Evolutionary conservation across 2,888 invertebrate species (phyloP).

Genomic region (Brenthis daphne): DNA sequence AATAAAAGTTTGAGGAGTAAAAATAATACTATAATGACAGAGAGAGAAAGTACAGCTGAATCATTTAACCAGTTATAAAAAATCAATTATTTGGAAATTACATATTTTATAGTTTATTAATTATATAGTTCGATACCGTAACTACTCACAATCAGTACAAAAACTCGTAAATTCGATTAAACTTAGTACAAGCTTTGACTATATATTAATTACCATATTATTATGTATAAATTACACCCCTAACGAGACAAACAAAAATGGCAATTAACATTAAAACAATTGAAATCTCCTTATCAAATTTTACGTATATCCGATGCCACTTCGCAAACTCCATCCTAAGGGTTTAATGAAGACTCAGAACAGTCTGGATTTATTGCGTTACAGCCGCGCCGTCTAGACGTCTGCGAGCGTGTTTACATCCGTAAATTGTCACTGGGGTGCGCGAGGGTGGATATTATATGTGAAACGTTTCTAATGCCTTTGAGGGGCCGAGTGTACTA

Average conservation of each 20-base stretch:
- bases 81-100: no score
- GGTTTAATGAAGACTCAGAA: constrained; percentile 32
- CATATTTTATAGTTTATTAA: no score
- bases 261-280: neutral
- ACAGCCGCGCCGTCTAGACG: constrained; percentile 55
- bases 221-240: neutral
- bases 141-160: no score
- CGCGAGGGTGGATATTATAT: constrained; percentile 34
- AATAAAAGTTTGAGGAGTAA: no score
- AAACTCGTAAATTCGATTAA: no score
- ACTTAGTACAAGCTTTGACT: no score
- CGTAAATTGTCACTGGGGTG: constrained; percentile 54
- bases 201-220: no score
- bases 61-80: no score
- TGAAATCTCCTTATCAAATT: neutral
- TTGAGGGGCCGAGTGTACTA: constrained; percentile 28
- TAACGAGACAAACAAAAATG: neutral
- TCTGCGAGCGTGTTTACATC: constrained; percentile 57
- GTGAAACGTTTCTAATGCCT: constrained; percentile 31
- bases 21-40: no score
- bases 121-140: no score
- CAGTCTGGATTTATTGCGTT: constrained; percentile 49
- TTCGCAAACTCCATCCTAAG: constrained; percentile 6
- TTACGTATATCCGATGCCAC: constrained; percentile 14
- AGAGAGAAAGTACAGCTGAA: no score